phyloP scores from a whole-genome alignment of 2,113 vertebrate species.

The Cyrtonyx montezumae region DNA sequence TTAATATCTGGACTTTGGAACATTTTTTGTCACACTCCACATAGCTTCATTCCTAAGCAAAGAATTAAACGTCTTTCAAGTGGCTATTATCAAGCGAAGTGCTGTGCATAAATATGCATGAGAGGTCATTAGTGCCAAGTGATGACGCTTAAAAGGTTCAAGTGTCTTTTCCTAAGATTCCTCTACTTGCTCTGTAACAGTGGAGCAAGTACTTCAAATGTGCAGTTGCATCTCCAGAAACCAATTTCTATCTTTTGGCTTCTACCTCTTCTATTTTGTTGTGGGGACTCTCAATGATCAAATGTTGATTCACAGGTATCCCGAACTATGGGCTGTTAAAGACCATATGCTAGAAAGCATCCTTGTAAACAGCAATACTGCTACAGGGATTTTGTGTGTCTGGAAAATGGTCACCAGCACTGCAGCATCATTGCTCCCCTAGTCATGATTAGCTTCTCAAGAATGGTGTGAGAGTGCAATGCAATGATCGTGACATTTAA shows the following conservation, averaged over 20 bases:
- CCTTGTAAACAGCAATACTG: background rate
- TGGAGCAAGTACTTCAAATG: constrained; percentile 1
- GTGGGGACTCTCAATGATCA: background rate
- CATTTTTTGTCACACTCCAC: constrained; percentile 68
- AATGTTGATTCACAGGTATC: background rate
- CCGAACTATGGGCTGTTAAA: background rate
- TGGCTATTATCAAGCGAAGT: constrained; percentile 72
- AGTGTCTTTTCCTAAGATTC: constrained; percentile 73
- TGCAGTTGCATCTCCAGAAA: background rate
- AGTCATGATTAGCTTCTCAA: background rate
- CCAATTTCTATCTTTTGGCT: background rate
- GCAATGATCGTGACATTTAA: background rate
- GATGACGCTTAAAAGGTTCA: constrained; percentile 75
- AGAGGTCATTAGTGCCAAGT: constrained; percentile 71
- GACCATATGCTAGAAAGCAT: background rate
- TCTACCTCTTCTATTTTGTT: background rate
- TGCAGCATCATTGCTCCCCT: background rate
- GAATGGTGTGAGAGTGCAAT: background rate
- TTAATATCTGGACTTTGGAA: constrained; percentile 60
- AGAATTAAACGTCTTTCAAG: constrained; percentile 63
- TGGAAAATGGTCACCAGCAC: background rate
- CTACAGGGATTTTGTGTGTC: background rate
- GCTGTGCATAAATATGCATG: constrained; percentile 76
- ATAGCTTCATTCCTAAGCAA: constrained; percentile 49
- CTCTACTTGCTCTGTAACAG: constrained; percentile 48